phyloP scores from a whole-genome alignment of 2,113 vertebrate genomes.

The Channa maculata region DNA sequence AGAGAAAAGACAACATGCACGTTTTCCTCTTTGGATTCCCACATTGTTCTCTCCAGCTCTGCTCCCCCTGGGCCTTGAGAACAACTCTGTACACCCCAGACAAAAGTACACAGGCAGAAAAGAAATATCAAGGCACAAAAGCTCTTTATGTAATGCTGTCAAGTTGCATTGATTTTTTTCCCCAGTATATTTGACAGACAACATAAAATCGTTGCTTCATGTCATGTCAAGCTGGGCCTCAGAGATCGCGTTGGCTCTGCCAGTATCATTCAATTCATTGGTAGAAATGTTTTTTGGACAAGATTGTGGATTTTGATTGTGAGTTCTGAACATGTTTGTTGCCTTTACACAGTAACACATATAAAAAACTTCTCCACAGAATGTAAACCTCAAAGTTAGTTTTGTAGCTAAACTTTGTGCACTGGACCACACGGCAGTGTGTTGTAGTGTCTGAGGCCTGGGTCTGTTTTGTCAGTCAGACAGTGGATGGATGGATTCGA shows the following conservation, averaged over 20 bases:
- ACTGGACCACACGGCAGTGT: not conserved
- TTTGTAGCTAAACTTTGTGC: slow-evolving; percentile 26
- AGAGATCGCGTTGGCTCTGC: slow-evolving; percentile 48
- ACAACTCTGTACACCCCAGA: slow-evolving; percentile 66
- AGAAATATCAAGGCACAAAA: slow-evolving; percentile 75
- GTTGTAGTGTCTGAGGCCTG: slow-evolving; percentile 5
- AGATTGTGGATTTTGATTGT: slow-evolving; percentile 36
- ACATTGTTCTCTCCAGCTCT: slow-evolving; percentile 75
- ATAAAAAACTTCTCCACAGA: slow-evolving; percentile 23
- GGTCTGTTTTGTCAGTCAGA: slow-evolving; percentile 32
- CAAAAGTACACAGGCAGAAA: slow-evolving; percentile 73
- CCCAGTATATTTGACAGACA: slow-evolving; percentile 75
- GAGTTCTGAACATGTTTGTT: slow-evolving; percentile 33
- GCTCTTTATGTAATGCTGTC: slow-evolving; percentile 79
- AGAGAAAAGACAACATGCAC: slow-evolving; percentile 74
- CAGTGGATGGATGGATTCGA: slow-evolving; percentile 46
- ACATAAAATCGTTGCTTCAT: slow-evolving; percentile 73
- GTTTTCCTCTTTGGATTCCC: slow-evolving; percentile 77
- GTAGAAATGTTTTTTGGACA: slow-evolving; percentile 56
- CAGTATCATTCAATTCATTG: slow-evolving; percentile 45
- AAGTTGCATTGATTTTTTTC: slow-evolving; percentile 75
- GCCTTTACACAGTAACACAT: slow-evolving; percentile 49
- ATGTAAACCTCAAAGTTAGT: slow-evolving; percentile 27
- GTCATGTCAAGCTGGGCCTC: slow-evolving; percentile 69
- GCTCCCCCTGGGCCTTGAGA: slow-evolving; percentile 66